phyloP scores from a whole-genome alignment of 2,797 vertebrate genomes.

The Morus bassanus region DNA sequence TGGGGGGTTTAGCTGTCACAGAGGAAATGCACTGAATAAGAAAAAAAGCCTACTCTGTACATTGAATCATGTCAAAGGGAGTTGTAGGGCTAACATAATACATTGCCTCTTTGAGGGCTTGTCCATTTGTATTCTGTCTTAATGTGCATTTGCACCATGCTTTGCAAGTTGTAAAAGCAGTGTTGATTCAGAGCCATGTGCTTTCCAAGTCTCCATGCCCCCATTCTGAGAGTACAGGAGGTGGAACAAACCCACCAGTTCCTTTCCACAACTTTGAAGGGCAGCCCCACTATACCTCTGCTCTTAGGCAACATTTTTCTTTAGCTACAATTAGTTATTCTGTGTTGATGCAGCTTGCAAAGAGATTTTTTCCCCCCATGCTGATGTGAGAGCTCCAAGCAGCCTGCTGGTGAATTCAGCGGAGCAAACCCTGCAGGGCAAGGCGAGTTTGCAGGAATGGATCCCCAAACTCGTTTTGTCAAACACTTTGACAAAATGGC shows the following conservation, averaged over 20 bases:
- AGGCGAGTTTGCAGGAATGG: neutral
- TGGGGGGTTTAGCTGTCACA: neutral
- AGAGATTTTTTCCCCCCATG: neutral
- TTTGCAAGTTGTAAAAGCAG: neutral
- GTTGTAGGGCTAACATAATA: neutral
- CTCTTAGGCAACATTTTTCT: neutral
- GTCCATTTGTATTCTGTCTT: neutral
- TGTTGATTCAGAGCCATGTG: neutral
- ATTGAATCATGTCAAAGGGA: neutral
- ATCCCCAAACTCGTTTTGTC: neutral
- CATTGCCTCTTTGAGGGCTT: neutral
- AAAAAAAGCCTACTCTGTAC: neutral
- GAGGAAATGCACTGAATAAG: neutral
- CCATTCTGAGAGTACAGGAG: neutral
- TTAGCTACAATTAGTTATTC: neutral
- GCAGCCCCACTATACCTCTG: neutral
- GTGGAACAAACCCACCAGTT: neutral
- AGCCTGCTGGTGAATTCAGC: neutral
- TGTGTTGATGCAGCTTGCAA: neutral
- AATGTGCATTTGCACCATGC: rapidly evolving
- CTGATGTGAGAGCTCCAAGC: neutral
- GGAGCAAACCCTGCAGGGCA: neutral
- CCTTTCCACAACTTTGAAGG: neutral
- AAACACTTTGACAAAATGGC: neutral
- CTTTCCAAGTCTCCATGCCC: neutral